Evolutionary conservation across 2,888 invertebrate genomes (phyloP), one percentile per base, ranked within the genome.

Genomic region (Stictocephala bisonia): DNA sequence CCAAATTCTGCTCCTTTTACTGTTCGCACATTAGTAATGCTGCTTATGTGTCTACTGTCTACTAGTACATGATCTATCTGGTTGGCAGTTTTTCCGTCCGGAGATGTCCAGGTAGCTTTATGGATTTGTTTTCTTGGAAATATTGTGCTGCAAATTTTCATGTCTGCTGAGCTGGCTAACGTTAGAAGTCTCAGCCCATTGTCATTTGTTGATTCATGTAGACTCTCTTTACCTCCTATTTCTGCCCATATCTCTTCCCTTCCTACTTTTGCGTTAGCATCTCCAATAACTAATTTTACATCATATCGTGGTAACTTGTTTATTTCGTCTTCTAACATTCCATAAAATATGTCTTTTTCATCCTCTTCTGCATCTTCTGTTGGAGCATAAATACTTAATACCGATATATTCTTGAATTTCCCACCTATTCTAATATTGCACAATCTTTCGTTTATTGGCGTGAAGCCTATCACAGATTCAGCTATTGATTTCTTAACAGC

Each of bases 101-200:
- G 77, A n/a, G 74, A 74, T 26, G 27, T 29, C 77, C 76, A 74
- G 0, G 75, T 74, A 9, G 51, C 60, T 70, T 76, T 76, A 50
- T 73, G 73, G 20, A 76, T 76, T 3, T 70, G 20, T 67, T 73
- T 71, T 11, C 71, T 60, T 0, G 73, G 71, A 53, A 76, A 71
- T 27, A 68, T 67, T 40, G 73, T 76, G 24, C 64, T 73, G 18
- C 41, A 31, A 27, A 76, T 31, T 53, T 29, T 44, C 31, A 76
- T 29, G 35, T 69, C 50, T 50, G 35, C 64, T 56, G 72, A 27
- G 24, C 22, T 27, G 2, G 72, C 73, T 48, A 74, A 68, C 1
- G 31, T 15, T 3, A 56, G 15, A 3, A 56, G 31, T 29, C 56
- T 56, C 18, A 56, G 18, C 2, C 56, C 56, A 29, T 56, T 56